Percentiles rank a stretch among this genome's conserved stretches.
These are phyloP conservation scores for Lithosia quadra DNA, from an alignment of 2,888 invertebrate genomes.

Conservation along the genomic window DNA sequence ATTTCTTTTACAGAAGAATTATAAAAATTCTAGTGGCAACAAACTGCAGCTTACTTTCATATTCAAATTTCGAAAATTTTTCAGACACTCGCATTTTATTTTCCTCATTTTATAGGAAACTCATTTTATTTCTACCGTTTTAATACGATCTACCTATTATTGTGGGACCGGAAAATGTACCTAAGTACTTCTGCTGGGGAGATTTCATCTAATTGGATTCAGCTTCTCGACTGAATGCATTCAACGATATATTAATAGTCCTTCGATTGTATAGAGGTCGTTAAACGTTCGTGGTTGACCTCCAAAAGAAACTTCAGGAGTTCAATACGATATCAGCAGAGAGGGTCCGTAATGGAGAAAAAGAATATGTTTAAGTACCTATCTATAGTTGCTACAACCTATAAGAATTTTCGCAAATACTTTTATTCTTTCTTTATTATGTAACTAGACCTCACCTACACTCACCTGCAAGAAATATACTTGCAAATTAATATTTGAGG, in stretches of 20 bases:
- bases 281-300: neutral
- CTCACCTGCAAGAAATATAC: no score
- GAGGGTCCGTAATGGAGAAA: no score
- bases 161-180: neutral
- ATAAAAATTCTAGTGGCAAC: neutral
- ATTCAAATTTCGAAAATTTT: constrained; percentile 11
- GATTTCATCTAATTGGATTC: neutral
- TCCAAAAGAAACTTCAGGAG: neutral
- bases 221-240: neutral
- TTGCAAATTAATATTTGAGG: no score
- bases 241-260: neutral
- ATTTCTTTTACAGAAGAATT: constrained; percentile 6
- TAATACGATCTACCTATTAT: neutral
- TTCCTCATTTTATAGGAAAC: neutral
- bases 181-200: neutral
- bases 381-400: no score
- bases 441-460: no score
- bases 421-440: no score
- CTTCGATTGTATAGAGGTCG: neutral
- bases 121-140: neutral
- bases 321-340: neutral
- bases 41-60: neutral
- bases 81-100: neutral
- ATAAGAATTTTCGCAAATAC: no score
- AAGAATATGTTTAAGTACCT: no score